Percentiles rank a stretch among this genome's conserved stretches.
phyloP scores from a whole-genome alignment of 2,113 vertebrate genomes.

The Tringa solitaria region DNA sequence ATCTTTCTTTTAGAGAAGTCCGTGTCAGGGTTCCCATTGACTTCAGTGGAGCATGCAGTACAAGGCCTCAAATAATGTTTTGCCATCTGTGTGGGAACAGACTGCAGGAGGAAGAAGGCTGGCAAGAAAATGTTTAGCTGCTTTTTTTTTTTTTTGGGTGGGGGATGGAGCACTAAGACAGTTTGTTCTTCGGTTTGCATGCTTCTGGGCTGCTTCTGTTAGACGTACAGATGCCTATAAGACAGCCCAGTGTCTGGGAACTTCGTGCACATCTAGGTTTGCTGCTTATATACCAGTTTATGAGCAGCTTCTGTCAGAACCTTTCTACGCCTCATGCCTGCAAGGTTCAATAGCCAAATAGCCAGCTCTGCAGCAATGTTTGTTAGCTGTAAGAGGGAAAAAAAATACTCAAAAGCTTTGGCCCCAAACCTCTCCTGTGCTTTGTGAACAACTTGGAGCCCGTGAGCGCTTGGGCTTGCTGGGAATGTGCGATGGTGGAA shows the following conservation, averaged over 20 bases:
- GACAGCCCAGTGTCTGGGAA: neutral
- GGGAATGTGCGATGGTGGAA: rapidly evolving
- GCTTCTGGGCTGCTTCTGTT: neutral
- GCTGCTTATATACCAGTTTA: neutral
- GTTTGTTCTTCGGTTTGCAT: neutral
- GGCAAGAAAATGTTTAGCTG: neutral
- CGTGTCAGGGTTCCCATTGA: neutral
- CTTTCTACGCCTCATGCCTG: neutral
- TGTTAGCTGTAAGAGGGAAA: neutral
- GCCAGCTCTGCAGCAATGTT: neutral
- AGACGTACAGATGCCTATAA: neutral
- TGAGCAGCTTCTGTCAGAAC: neutral
- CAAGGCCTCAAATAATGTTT: neutral
- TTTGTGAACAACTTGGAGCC: neutral
- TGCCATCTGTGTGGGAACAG: slow-evolving; percentile 10
- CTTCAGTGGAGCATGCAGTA: neutral
- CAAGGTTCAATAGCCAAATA: neutral
- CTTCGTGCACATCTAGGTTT: neutral
- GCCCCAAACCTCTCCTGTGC: neutral
- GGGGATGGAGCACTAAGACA: neutral
- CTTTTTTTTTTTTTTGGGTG: neutral
- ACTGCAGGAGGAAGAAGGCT: neutral
- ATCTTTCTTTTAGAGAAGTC: neutral
- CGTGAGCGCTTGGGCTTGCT: neutral
- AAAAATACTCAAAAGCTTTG: neutral